phyloP scores from a whole-genome alignment of 2,888 invertebrate species.

The Orthosia incerta region DNA sequence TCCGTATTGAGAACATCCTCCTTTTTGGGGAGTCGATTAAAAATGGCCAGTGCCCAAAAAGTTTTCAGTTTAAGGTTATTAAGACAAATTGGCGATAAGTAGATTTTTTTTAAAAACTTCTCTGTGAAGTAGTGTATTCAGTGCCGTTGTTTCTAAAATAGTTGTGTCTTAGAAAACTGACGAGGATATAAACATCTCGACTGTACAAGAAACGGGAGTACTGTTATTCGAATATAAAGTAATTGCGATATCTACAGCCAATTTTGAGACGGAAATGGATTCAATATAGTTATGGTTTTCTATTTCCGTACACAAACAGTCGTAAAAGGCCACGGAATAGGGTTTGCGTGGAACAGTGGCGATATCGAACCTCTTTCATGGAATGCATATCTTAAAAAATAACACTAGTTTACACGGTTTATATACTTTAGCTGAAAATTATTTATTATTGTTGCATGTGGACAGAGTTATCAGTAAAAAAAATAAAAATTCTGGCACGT shows the following conservation, averaged over 20 bases:
- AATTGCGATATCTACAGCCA: constrained; percentile 60
- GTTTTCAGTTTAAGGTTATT: no score
- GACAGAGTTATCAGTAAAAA: no score
- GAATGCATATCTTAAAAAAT: not conserved
- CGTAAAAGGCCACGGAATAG: constrained; percentile 51
- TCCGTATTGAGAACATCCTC: no score
- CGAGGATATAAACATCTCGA: not conserved
- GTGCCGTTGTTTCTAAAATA: not conserved
- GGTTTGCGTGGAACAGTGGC: not conserved
- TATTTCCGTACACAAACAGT: constrained; percentile 70
- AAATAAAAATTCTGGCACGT: no score
- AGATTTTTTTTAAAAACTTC: no score
- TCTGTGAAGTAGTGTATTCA: not conserved
- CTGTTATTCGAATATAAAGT: constrained; percentile 52
- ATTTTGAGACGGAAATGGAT: constrained; percentile 67
- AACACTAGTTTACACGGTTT: no score
- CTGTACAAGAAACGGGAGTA: not conserved
- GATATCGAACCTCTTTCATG: constrained; percentile 1
- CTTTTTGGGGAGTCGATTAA: no score
- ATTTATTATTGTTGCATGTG: no score
- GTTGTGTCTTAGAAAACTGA: not conserved
- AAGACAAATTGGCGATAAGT: no score
- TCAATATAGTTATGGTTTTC: constrained; percentile 72
- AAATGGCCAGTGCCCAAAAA: no score
- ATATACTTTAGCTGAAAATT: no score